These are phyloP conservation scores for Mastomys natalensis DNA, from an alignment of 2,113 vertebrate species.

Conservation along the genomic window DNA sequence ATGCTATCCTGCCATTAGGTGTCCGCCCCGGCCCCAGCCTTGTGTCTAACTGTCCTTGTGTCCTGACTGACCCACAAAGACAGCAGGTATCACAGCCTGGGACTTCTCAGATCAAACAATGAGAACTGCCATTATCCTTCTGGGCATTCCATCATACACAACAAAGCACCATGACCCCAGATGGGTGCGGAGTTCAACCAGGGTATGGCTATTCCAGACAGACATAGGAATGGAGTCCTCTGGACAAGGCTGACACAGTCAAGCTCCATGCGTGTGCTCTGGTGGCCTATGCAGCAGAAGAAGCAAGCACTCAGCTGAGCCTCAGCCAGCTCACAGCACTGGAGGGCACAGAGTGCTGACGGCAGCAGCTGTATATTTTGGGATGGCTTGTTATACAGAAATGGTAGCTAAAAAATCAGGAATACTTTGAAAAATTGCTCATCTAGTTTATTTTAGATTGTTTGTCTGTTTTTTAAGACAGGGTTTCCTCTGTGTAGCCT, in stretches of 20 bases:
- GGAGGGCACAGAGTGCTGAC: no score
- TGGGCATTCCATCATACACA: neutral
- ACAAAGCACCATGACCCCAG: neutral
- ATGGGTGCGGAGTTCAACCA: neutral
- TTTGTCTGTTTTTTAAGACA: neutral
- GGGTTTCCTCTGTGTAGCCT: neutral
- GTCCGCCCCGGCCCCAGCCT: neutral
- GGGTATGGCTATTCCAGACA: neutral
- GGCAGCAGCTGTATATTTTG: neutral
- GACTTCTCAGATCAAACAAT: neutral
- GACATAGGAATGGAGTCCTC: neutral
- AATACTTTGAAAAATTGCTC: neutral
- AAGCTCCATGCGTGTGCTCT: neutral
- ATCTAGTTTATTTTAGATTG: neutral
- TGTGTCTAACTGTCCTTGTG: neutral
- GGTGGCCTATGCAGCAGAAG: neutral
- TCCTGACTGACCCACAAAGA: neutral
- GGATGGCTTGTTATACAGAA: neutral
- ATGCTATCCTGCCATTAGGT: accelerated
- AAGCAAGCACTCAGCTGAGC: neutral
- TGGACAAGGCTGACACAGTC: no score
- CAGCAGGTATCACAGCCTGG: neutral
- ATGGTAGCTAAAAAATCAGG: neutral
- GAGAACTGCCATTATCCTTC: neutral
- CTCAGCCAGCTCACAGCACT: neutral